Base-by-base conservation (phyloP, 2,113 vertebrate genomes). In the Alligator sinensis region DNA sequence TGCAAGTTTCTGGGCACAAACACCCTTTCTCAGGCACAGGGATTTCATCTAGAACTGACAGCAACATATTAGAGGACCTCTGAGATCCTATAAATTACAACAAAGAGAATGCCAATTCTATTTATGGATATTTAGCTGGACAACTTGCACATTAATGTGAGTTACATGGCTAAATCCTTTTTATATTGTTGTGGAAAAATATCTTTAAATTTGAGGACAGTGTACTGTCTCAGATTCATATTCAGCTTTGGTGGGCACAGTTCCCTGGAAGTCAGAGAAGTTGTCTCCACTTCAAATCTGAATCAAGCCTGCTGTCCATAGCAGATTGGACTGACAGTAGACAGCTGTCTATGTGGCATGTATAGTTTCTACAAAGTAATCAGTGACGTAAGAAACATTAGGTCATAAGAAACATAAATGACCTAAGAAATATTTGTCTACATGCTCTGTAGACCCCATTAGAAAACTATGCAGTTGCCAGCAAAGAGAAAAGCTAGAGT, bases 401-500 rank as follows among this genome's bases (percentile, higher is more conserved):
- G 72, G 22, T 55, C 47, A 7, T 47, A 47, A 47, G 47, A 47
- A 47, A 47, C 47, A 47, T 47, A 47, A 47, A 47, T 47, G 47
- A 47, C 47, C 47, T 47, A 47, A 47, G 47, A 47, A 47, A 47
- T 9, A 47, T 47, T 68, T 55, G 59, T 27, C 34, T n/a, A 68
- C 58, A 24, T n/a, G 18, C 87, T 16, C 28, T 11, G 5, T 22
- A 74, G 15, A 5, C 12, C 12, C 34, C 66, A 68, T 34, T 30
- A 34, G 28, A 70, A 17, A 72, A 30, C 34, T 34, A 11, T 70
- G 30, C 66, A 70, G 11, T 9, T 78, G 62, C 15, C 27, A 27
- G 17, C 0, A 0, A 0, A n/a, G 21, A 57, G 17, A 12, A 61
- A 57, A 38, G 70, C 19, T 34, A 74, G 4, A 38, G 47, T 22